Percentiles rank a stretch among this genome's conserved stretches.
phyloP scores from a whole-genome alignment of 1,140 invertebrate species.

The Popillia japonica region DNA sequence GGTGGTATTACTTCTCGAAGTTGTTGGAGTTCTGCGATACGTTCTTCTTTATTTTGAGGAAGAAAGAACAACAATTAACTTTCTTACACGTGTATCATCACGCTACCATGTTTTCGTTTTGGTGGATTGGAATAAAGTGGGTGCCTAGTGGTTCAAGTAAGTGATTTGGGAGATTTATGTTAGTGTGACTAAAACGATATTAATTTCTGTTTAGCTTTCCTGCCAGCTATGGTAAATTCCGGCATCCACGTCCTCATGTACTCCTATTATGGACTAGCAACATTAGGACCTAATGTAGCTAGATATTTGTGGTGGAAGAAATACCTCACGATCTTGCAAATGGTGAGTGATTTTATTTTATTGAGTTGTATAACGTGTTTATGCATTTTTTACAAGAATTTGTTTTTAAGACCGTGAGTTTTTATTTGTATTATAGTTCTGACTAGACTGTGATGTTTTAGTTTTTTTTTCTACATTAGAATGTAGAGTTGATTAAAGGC shows the following conservation, averaged over 20 bases:
- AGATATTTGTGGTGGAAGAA: constrained; percentile 95
- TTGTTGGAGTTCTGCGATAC: constrained; percentile 94
- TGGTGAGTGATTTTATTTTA: constrained; percentile 60
- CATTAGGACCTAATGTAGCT: constrained; percentile 79
- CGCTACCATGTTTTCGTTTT: constrained; percentile 89
- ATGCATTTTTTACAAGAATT: too few species aligned
- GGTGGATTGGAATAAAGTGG: constrained; percentile 98
- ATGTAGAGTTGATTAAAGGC: too few species aligned
- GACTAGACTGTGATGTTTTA: too few species aligned
- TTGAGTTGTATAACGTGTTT: too few species aligned
- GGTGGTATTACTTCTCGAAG: constrained; percentile 98
- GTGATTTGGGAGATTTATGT: constrained; percentile 55
- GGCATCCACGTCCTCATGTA: constrained; percentile 95
- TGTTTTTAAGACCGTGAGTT: too few species aligned
- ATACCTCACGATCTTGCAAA: constrained; percentile 87
- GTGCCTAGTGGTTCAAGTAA: constrained; percentile 93
- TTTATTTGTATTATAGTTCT: too few species aligned
- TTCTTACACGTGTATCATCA: constrained; percentile 94
- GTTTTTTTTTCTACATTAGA: too few species aligned
- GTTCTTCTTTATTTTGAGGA: constrained; percentile 88
- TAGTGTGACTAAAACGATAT: not conserved
- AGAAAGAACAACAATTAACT: constrained; percentile 87
- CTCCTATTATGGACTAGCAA: constrained; percentile 86
- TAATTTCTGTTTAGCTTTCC: constrained; percentile 69
- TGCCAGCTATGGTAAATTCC: constrained; percentile 90